Conservation (phyloP, 2,888 invertebrate species). For the Harmothoe impar region DNA sequence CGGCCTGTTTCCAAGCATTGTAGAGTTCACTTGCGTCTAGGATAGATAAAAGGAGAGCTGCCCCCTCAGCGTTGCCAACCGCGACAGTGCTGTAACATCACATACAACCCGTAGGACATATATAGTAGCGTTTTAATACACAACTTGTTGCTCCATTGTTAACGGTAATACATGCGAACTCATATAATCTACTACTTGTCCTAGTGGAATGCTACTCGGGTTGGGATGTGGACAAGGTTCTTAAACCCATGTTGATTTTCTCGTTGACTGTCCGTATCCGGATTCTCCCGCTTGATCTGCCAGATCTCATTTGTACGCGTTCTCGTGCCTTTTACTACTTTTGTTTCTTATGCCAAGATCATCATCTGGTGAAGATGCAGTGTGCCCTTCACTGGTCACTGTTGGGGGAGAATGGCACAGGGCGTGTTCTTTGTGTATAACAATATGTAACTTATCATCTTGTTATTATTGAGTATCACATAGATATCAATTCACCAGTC, state of each 20-base stretch:
- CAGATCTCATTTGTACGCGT: constrained; percentile 32
- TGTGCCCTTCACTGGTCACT: background rate
- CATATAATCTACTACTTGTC: background rate
- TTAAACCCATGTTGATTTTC: constrained; percentile 16
- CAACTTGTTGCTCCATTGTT: constrained; percentile 13
- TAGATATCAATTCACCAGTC: constrained; percentile 45
- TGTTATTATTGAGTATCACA: constrained; percentile 35
- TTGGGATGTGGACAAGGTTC: background rate
- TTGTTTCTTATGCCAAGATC: constrained; percentile 34
- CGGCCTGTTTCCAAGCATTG: constrained; percentile 1
- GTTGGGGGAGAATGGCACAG: background rate
- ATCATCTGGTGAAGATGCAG: constrained; percentile 15
- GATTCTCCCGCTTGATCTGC: background rate
- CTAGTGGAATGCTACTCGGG: background rate
- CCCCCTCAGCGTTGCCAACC: background rate
- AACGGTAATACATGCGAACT: background rate
- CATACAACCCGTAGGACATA: constrained; percentile 23
- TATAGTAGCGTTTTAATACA: constrained; percentile 15
- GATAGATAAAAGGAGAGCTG: background rate
- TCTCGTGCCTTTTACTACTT: constrained; percentile 39
- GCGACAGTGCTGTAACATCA: background rate
- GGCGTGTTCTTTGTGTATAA: constrained; percentile 1
- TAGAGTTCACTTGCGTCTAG: background rate
- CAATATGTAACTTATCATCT: constrained; percentile 30
- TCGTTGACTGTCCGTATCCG: constrained; percentile 28